Conservation (phyloP, 2,888 invertebrate species). For the Spisula subtruncata region DNA sequence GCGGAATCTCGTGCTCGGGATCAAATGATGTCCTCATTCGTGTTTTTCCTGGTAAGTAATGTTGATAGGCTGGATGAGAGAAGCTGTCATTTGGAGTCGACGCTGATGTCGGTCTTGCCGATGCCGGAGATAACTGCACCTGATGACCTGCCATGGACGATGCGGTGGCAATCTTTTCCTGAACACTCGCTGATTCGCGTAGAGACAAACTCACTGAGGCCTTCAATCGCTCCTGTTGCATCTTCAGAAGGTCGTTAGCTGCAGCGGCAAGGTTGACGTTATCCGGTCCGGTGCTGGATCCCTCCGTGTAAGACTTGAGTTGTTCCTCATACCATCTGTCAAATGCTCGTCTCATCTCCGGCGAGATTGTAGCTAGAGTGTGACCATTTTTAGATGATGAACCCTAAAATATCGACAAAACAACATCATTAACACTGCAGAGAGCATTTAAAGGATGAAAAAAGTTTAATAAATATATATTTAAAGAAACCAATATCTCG, state of each 20-base stretch:
- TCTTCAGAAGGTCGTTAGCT: constrained; percentile 61
- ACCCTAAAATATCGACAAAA: constrained; percentile 89
- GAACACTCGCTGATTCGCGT: constrained; percentile 4
- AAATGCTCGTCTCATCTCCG: constrained; percentile 95
- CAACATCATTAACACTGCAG: too few species aligned
- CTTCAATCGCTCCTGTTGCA: constrained; percentile 62
- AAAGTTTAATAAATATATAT: too few species aligned
- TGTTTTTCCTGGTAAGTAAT: constrained; percentile 80
- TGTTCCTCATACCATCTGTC: constrained; percentile 94
- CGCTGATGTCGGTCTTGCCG: constrained; percentile 64
- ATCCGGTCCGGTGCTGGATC: constrained; percentile 60
- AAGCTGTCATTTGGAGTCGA: constrained; percentile 66
- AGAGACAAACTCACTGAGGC: constrained; percentile 27
- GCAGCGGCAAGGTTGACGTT: constrained; percentile 69
- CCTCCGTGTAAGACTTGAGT: constrained; percentile 67
- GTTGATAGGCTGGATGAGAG: constrained; percentile 67
- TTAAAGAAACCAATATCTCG: too few species aligned
- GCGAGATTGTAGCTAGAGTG: constrained; percentile 90
- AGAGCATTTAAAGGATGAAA: too few species aligned
- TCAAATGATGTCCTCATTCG: constrained; percentile 99
- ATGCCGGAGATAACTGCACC: constrained; percentile 52
- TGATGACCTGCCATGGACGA: constrained; percentile 57
- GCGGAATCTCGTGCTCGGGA: constrained; percentile 98
- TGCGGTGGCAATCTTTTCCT: constrained; percentile 34
- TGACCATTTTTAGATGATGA: constrained; percentile 93